A percentile compares a stretch with the other conserved stretches of the same genome.
Evolutionary conservation across 2,888 invertebrate species (phyloP).

Genomic region (Himalopsyche anomala): DNA sequence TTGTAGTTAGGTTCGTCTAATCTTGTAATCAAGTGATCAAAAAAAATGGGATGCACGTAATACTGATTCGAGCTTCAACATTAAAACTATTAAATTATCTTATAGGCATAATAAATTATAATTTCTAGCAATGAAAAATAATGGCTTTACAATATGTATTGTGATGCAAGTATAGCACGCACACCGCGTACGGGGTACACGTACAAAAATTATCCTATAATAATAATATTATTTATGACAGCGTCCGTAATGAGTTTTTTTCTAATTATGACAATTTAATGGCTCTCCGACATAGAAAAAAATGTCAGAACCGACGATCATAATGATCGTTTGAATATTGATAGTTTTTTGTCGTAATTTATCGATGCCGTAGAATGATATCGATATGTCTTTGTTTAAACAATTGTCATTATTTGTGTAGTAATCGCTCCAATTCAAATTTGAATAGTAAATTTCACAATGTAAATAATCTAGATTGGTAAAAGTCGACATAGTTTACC

Average conservation of each 20-base stretch:
- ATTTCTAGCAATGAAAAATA: neutral
- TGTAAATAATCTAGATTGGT: slow-evolving; percentile 20
- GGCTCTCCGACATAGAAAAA: neutral
- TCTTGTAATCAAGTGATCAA: too few species aligned
- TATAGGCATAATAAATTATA: too few species aligned
- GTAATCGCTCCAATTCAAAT: neutral
- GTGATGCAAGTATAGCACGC: slow-evolving; percentile 16
- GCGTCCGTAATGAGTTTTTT: slow-evolving; percentile 6
- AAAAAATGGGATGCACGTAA: too few species aligned
- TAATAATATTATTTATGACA: neutral
- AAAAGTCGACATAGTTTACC: slow-evolving; percentile 8
- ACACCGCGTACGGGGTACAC: neutral
- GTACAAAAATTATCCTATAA: too few species aligned
- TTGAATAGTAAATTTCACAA: slow-evolving; percentile 26
- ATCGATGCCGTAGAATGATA: neutral
- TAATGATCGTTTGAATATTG: neutral
- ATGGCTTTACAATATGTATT: neutral
- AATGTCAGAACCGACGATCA: neutral
- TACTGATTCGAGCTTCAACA: too few species aligned
- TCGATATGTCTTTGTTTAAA: slow-evolving; percentile 14
- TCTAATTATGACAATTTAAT: slow-evolving; percentile 22
- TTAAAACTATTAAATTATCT: too few species aligned
- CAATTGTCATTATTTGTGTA: slow-evolving; percentile 26
- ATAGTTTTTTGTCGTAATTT: slow-evolving; percentile 22
- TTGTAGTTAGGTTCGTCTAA: too few species aligned